Evolutionary conservation across 2,113 vertebrate species (phyloP).

Genomic region (Phodopus roborovskii): DNA sequence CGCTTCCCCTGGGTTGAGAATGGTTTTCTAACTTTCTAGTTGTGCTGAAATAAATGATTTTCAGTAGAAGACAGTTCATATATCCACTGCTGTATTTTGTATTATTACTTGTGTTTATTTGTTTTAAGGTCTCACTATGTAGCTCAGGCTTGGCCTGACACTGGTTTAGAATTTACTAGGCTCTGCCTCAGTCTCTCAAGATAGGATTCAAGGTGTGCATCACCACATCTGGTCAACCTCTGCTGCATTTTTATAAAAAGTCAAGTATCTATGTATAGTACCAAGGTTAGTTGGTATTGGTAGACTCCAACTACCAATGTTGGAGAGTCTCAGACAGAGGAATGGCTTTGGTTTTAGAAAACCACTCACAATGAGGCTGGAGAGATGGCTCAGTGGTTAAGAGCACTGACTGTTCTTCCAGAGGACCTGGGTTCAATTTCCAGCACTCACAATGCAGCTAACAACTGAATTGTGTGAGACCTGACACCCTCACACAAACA

Average conservation of each 20-base stretch:
- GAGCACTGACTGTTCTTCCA: background rate
- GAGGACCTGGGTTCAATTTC: background rate
- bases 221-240: background rate
- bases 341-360: slow-evolving; percentile 11
- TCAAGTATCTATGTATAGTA: slow-evolving; percentile 25
- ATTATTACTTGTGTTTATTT: background rate
- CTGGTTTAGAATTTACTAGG: background rate
- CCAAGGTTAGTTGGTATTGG: background rate
- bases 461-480: background rate
- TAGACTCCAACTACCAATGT: background rate
- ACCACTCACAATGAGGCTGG: background rate
- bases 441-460: background rate
- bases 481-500: background rate
- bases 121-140: background rate
- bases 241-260: background rate
- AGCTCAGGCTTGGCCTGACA: background rate
- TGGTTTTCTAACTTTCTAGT: no score
- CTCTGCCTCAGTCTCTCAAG: background rate
- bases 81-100: background rate
- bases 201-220: background rate
- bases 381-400: background rate
- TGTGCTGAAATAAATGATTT: background rate
- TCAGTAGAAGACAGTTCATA: background rate
- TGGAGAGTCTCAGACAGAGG: background rate
- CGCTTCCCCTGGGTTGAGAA: background rate